phyloP scores from a whole-genome alignment of 1,140 invertebrate genomes.

The Drosophila biarmipes region DNA sequence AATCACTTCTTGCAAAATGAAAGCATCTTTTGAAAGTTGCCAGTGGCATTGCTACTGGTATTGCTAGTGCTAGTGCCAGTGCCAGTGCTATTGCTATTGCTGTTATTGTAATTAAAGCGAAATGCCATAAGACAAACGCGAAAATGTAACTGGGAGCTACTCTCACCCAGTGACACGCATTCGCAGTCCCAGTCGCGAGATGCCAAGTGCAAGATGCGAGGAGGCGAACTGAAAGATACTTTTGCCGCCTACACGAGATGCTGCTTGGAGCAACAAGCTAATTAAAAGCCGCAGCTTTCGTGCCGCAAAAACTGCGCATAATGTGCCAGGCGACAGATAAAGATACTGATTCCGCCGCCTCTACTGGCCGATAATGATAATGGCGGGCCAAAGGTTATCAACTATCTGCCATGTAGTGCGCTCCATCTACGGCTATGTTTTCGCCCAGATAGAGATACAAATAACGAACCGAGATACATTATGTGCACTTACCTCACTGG shows the following conservation, averaged over 20 bases:
- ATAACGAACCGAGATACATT: background rate
- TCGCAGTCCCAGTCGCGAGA: slow-evolving; percentile 23
- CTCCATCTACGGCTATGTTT: slow-evolving; percentile 12
- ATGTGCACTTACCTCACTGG: slow-evolving; percentile 62
- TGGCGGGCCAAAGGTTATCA: slow-evolving; percentile 62
- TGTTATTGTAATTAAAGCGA: slow-evolving; percentile 82
- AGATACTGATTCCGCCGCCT: slow-evolving; percentile 26
- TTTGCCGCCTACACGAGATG: slow-evolving; percentile 38
- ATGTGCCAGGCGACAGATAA: slow-evolving; percentile 38
- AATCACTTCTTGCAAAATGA: slow-evolving; percentile 82
- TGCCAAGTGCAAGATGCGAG: slow-evolving; percentile 1
- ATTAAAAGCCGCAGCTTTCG: slow-evolving; percentile 63
- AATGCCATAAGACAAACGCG: slow-evolving; percentile 81
- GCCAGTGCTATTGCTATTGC: slow-evolving; percentile 22
- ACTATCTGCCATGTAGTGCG: slow-evolving; percentile 40
- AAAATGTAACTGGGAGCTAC: slow-evolving; percentile 73
- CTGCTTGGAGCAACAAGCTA: slow-evolving; percentile 20
- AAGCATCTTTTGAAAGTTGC: slow-evolving; percentile 82
- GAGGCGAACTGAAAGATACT: slow-evolving; percentile 25
- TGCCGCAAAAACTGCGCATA: slow-evolving; percentile 66
- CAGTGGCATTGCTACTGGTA: slow-evolving; percentile 14
- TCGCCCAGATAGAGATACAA: too few species aligned
- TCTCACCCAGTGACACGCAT: slow-evolving; percentile 81
- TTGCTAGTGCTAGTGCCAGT: slow-evolving; percentile 9
- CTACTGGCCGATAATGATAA: slow-evolving; percentile 63